Evolutionary conservation across 64 coral and sea anemone genomes (phyloP).

Genomic region (Pocillopora damicornis): DNA sequence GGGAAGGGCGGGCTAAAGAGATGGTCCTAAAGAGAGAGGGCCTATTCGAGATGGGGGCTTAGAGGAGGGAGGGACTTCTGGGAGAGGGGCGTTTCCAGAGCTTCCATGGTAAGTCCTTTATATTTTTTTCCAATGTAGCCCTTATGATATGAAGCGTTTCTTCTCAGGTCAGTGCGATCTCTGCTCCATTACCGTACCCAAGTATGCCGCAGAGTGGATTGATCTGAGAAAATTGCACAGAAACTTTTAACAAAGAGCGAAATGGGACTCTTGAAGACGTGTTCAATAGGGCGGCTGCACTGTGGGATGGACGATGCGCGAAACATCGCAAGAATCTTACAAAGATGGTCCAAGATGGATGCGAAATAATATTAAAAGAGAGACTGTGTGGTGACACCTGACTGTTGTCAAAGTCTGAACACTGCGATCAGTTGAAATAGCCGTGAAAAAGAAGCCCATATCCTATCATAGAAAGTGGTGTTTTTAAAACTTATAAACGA

Average conservation of each 20-base stretch:
- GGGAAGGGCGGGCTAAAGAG: too few relatives aligned
- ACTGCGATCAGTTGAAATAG: too few relatives aligned
- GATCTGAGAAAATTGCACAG: slow-evolving; percentile 95
- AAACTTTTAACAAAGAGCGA: slow-evolving; percentile 70
- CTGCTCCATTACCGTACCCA: slow-evolving; percentile 66
- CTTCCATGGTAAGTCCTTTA: neutral
- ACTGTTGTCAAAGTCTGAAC: neutral
- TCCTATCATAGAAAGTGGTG: too few relatives aligned
- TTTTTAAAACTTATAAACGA: too few relatives aligned
- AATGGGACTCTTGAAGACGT: slow-evolving; percentile 58
- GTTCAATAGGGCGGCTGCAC: slow-evolving; percentile 74
- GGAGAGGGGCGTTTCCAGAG: too few relatives aligned
- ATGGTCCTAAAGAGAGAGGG: too few relatives aligned
- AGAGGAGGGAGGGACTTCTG: too few relatives aligned
- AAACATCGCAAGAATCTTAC: slow-evolving; percentile 87
- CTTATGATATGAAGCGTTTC: slow-evolving; percentile 80
- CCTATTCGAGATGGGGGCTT: too few relatives aligned
- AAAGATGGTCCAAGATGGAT: slow-evolving; percentile 83
- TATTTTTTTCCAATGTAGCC: slow-evolving; percentile 41
- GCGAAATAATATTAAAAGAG: slow-evolving; percentile 78
- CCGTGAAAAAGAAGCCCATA: too few relatives aligned
- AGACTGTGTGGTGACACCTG: neutral
- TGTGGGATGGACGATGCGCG: slow-evolving; percentile 79
- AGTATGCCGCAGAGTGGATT: slow-evolving; percentile 75
- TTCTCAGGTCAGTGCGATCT: slow-evolving; percentile 72